Base-by-base conservation (phyloP, 1,140 invertebrate genomes). In the Drosophila lacteicornis region DNA sequence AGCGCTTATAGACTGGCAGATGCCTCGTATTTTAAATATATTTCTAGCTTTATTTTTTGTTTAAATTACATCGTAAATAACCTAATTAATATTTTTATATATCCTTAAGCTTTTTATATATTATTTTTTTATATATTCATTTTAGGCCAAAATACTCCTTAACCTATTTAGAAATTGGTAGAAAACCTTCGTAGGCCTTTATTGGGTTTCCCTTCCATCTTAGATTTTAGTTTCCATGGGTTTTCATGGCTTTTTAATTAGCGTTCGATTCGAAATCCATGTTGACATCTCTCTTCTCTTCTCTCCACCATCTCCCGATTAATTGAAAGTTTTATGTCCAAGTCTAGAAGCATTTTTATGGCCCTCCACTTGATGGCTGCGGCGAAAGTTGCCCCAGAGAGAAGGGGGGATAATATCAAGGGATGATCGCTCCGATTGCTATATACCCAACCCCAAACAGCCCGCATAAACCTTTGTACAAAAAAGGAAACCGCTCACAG, bases 191-290 rank as follows among this genome's bases (percentile, higher is more conserved):
- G 45, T 2, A 25, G 22, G 25, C 19, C 58, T 40, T 22, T 9
- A 12, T 17, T 19, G 2, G 17, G 17, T 15, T 27, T 66, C 36
- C 38, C 19, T 11, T 27, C n/a, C 19, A 43, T 43, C 25, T 51
- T 27, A 46, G 46, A 53, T 68, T 38, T 55, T 43, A 57, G 57
- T 75, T 84, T 80, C 76, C 33, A 36, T 36, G 33, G 33, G 33
- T 36, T 36, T 30, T 55, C 80, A 80, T 80, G 80, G 65, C 60
- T 58, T 82, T 84, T 83, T 84, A 83, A 83, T 83, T 83, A 83
- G 70, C 81, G 51, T 63, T 75, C 58, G 69, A 65, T 50, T 55
- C 46, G 42, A 74, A 55, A 59, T 38, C 27, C 61, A 56, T 70
- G 78, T 60, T 82, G 69, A 83, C 80, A 71, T 51, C 55, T 36